Percentiles rank a stretch among this genome's conserved stretches.
These are phyloP conservation scores for Nestor notabilis DNA, from an alignment of 2,113 vertebrate species.

Conservation along the genomic window DNA sequence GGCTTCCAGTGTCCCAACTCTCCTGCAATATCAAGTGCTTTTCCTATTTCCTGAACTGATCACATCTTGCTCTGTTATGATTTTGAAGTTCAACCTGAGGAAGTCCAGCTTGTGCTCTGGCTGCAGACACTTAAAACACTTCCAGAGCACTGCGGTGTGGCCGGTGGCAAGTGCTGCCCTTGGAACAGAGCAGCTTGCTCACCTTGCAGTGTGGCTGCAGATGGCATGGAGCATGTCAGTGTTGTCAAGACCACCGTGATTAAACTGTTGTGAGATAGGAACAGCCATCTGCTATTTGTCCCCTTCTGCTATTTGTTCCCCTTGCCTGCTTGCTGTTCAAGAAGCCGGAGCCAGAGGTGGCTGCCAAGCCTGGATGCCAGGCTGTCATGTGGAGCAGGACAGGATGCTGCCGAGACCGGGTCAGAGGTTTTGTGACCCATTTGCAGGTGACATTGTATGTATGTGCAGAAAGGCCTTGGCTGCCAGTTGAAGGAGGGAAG, in stretches of 20 bases:
- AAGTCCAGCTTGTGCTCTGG: neutral
- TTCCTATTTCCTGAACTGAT: neutral
- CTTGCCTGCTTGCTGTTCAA: neutral
- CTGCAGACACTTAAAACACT: neutral
- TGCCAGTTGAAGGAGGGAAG: neutral
- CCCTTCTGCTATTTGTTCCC: slow-evolving; percentile 20
- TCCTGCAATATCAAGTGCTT: neutral
- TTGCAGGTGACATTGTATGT: neutral
- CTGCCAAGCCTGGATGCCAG: neutral
- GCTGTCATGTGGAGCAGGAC: neutral
- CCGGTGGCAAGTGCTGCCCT: neutral
- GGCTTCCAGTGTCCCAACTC: neutral
- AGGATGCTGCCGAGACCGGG: neutral
- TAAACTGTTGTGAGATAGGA: slow-evolving; percentile 10
- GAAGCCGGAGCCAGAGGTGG: neutral
- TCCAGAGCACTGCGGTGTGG: neutral
- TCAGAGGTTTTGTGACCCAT: neutral
- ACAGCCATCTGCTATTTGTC: slow-evolving; percentile 40
- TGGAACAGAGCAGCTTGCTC: neutral
- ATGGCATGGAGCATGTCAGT: neutral
- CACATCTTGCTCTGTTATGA: neutral
- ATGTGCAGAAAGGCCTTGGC: neutral
- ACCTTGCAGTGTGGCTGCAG: neutral
- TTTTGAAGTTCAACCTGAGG: neutral
- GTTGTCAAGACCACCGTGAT: rapidly evolving